Base-by-base conservation (phyloP, 2,113 vertebrate species). In the Poeciliopsis retropinna region DNA sequence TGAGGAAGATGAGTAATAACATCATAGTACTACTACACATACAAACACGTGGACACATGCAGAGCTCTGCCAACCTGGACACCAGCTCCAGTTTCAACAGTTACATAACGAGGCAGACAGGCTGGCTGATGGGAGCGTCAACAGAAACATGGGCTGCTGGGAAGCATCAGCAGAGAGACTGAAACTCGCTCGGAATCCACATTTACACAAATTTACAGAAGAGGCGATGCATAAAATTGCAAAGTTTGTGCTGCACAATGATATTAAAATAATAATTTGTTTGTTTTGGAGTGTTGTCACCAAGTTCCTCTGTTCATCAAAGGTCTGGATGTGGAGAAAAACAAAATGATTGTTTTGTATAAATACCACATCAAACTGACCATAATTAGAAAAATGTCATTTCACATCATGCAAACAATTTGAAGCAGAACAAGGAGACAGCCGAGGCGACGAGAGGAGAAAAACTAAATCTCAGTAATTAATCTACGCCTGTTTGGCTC, bases 91-190 rank as follows among this genome's bases (percentile, higher is more conserved):
- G 73, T 78, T 80, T 68, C 75, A 69, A 5, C 72, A 25, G 65
- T 90, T 90, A 82, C 73, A 54, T 89, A 89, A 90, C 64, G 34
- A 66, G 51, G 61, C 67, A 60, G 75, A 71, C 47, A 19, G 72
- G 76, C 66, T 61, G 71, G 51, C 71, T 44, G 80, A 77, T 63
- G 64, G 30, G 51, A 28, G 75, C 28, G 51, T 67, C 64, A 79
- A 84, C 47, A 74, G 60, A 67, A 71, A 70, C 63, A 44, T 47
- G 41, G 57, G 66, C 61, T 60, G 11, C n/a, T 32, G 25, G 22
- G 37, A 57, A 51, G 64, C 73, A 70, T 14, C n/a, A 76, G 76
- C 22, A 60, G 77, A 62, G 81, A 51, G 31, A 37, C 29, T 25
- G 69, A 51, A 67, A n/a, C 7, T 31, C 60, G 31, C 27, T 60